Percentiles rank a stretch among this genome's conserved stretches.
These are phyloP conservation scores for Globodera rostochiensis DNA, from an alignment of 1,140 invertebrate genomes.

Conservation along the genomic window DNA sequence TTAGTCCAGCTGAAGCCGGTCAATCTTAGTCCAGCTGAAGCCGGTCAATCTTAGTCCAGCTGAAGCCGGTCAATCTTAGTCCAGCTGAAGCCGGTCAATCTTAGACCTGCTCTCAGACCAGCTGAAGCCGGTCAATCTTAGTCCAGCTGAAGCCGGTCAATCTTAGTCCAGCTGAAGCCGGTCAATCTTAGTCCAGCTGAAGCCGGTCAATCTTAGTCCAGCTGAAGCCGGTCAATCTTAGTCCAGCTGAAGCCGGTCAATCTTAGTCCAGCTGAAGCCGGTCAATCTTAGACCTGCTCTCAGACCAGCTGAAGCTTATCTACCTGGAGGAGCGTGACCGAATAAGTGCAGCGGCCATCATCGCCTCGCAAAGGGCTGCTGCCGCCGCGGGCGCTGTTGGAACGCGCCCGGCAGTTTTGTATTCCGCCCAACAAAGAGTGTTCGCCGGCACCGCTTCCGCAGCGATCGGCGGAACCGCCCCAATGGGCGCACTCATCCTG, in stretches of 20 bases:
- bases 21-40: not conserved
- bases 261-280: not conserved
- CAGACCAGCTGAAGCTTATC: conserved; percentile 62
- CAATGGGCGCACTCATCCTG: not conserved
- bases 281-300: conserved; percentile 42
- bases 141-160: not conserved
- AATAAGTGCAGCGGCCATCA: conserved; percentile 22
- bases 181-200: not conserved
- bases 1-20: conserved; percentile 4
- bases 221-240: not conserved
- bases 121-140: not conserved
- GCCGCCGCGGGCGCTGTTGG: conserved; percentile 2
- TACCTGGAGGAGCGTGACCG: conserved; percentile 58
- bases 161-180: not conserved
- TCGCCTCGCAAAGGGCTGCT: conserved; percentile 20
- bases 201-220: not conserved
- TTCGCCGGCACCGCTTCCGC: conserved; percentile 9
- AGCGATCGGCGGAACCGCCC: not conserved
- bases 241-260: not conserved
- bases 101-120: too few relatives aligned
- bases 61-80: not conserved
- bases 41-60: not conserved
- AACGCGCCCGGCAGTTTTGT: not conserved
- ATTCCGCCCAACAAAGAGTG: conserved; percentile 22
- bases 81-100: not conserved